phyloP scores from a whole-genome alignment of 2,113 vertebrate genomes.

The Actinemys pallida region DNA sequence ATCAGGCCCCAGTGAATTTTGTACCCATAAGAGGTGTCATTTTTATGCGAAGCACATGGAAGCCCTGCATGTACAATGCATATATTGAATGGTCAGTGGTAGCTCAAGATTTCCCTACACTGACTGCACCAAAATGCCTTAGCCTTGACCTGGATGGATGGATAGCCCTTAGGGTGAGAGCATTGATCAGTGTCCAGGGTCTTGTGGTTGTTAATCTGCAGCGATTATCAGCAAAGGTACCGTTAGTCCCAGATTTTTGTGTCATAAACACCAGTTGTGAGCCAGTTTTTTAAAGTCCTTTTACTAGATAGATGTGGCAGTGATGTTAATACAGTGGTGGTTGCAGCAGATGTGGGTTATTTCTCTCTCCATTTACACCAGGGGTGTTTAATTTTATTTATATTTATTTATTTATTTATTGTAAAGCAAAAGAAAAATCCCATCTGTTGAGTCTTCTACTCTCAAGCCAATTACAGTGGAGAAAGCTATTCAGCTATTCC shows the following conservation, averaged over 20 bases:
- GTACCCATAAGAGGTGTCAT: not conserved
- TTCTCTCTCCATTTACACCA: not conserved
- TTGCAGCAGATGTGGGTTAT: not conserved
- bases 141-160: not conserved
- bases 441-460: not conserved
- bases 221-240: not conserved
- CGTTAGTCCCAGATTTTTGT: not conserved
- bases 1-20: not conserved
- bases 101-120: not conserved
- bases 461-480: constrained; percentile 12
- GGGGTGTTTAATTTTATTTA: not conserved
- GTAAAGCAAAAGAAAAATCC: not conserved
- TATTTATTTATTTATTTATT: not conserved
- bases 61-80: not conserved
- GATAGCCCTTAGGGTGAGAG: not conserved
- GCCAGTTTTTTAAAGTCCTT: not conserved
- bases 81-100: not conserved
- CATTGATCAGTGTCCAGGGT: not conserved
- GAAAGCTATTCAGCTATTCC: not conserved
- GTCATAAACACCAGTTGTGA: not conserved
- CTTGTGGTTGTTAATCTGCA: not conserved
- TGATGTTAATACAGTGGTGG: not conserved
- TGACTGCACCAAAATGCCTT: not conserved
- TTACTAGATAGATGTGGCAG: not conserved
- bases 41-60: not conserved